phyloP scores from a whole-genome alignment of 2,797 vertebrate species.

The Epinephelus coioides region DNA sequence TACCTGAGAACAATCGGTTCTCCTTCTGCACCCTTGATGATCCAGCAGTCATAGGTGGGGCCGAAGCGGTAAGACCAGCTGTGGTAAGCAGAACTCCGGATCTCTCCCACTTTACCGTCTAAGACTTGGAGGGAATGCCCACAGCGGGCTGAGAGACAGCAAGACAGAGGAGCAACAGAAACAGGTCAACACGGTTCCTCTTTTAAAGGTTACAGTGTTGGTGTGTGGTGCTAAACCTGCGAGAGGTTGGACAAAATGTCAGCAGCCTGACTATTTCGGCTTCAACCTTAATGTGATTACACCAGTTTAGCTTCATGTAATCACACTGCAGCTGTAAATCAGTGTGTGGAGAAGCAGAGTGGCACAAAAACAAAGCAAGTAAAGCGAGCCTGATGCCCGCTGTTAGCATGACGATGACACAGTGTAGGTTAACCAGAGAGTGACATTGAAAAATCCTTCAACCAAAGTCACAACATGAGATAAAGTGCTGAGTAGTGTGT shows the following conservation, averaged over 20 bases:
- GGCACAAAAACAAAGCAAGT: not conserved
- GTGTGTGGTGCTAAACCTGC: not conserved
- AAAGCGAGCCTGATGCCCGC: no score
- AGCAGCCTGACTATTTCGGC: not conserved
- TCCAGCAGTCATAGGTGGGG: constrained; percentile 85
- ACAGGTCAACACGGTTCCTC: not conserved
- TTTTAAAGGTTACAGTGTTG: not conserved
- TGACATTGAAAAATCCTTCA: constrained; percentile 15
- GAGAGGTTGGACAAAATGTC: not conserved
- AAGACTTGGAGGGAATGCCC: constrained; percentile 77
- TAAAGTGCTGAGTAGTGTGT: not conserved
- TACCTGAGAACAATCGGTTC: constrained; percentile 89
- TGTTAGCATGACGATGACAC: not conserved
- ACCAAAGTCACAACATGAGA: constrained; percentile 4
- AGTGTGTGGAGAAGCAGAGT: not conserved
- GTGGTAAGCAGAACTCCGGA: constrained; percentile 80
- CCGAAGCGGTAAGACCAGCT: constrained; percentile 79
- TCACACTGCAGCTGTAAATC: not conserved
- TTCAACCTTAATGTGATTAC: not conserved
- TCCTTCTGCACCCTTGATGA: constrained; percentile 82
- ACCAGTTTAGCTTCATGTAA: not conserved
- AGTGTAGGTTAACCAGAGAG: not conserved
- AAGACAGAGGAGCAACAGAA: not conserved
- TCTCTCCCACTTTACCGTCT: constrained; percentile 80
- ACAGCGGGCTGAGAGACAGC: constrained; percentile 75